Evolutionary conservation across 2,797 vertebrate species (phyloP).

Genomic region (Anniella stebbinsi): DNA sequence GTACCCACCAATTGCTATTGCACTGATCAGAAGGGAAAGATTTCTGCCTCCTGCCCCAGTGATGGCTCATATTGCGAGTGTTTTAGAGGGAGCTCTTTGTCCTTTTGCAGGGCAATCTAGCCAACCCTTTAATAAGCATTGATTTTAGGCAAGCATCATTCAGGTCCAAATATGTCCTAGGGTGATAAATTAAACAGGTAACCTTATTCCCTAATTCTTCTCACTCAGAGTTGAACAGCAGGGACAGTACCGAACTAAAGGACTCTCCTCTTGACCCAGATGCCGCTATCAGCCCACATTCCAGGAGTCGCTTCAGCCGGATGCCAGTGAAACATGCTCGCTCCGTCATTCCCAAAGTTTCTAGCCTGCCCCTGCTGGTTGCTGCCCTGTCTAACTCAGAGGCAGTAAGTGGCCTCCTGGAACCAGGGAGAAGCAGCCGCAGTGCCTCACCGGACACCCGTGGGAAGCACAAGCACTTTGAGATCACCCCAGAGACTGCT

Average conservation of each 20-base stretch:
- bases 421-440: constrained; percentile 67
- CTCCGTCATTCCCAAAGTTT: constrained; percentile 57
- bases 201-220: background rate
- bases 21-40: background rate
- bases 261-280: constrained; percentile 51
- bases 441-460: constrained; percentile 75
- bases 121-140: background rate
- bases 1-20: too few species aligned
- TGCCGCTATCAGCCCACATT: constrained; percentile 66
- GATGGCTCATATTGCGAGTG: background rate
- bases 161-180: background rate
- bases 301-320: constrained; percentile 84
- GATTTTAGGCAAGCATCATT: background rate
- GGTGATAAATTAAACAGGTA: background rate
- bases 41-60: background rate
- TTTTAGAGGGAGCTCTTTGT: too few species aligned
- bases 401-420: background rate
- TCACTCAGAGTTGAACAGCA: constrained; percentile 37
- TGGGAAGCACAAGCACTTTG: constrained; percentile 58
- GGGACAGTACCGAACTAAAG: constrained; percentile 38
- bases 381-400: background rate
- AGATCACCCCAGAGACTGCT: constrained; percentile 75
- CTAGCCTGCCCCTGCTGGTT: constrained; percentile 64
- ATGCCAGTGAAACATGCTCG: constrained; percentile 85
- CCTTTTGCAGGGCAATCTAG: background rate